Base-by-base conservation (phyloP, 2,797 vertebrate genomes). In the Limosa lapponica region DNA sequence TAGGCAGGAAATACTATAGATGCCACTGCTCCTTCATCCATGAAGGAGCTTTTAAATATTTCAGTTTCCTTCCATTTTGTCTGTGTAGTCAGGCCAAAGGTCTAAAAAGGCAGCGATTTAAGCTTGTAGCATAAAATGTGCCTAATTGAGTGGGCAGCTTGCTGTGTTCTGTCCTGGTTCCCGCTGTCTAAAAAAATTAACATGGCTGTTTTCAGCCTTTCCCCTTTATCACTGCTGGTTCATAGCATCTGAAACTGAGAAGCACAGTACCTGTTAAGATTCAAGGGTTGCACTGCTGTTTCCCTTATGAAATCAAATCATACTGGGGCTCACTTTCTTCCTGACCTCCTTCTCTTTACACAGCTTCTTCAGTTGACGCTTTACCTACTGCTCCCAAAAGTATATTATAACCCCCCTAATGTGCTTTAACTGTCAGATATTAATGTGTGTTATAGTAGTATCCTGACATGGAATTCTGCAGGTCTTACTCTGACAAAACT, bases 41-140 rank as follows among this genome's bases (percentile, higher is more conserved):
- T 0, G 16, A 87, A 82, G 44, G 64, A 84, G 16, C 48, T 89
- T 96, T 89, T 55, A 62, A 84, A 36, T 91, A 73, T 70, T 89
- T 88, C 32, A 6, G 16, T 89, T 94, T 95, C 55, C 44, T 84
- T 90, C 39, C 48, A 84, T 88, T 87, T 93, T 89, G 82, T 30
- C 62, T 49, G 4, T 58, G 37, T 65, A 74, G 65, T 49, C 73
- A 27, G 23, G 55, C 64, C 66, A 83, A 43, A 94, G 13, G 12
- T 87, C 59, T 79, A 87, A 72, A 44, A 86, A 89, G 79, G 44
- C 59, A 87, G 83, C 62, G 82, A 16, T 93, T 94, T 87, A 80
- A 85, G 22, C 51, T 59, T 5, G 2, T 66, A 79, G 70, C 48
- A 90, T 75, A 89, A 87, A 82, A 80, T 70, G 48, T 67, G 58